Conservation (phyloP, 2,113 vertebrate genomes). For the Oreocharis arfaki region DNA sequence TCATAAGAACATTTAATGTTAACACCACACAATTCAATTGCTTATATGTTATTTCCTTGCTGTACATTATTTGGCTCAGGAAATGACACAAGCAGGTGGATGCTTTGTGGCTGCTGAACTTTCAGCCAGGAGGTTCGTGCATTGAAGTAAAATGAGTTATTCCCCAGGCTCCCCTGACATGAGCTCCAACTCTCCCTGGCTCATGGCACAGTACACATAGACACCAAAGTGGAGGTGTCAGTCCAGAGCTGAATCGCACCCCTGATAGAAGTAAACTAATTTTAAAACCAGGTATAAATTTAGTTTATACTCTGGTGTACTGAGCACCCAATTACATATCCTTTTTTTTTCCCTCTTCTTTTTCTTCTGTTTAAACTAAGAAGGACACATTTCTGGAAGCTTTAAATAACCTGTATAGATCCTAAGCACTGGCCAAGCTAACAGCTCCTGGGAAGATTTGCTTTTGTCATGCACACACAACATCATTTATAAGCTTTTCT, state of each 20-base stretch:
- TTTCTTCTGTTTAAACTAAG: neutral
- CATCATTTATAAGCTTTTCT: neutral
- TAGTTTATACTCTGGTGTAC: neutral
- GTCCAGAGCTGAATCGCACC: neutral
- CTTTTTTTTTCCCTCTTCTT: fast-evolving
- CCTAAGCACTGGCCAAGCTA: neutral
- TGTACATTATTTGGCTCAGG: neutral
- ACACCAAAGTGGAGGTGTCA: neutral
- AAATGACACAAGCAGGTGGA: neutral
- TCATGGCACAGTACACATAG: fast-evolving
- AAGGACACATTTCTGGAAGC: neutral
- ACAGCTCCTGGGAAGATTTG: neutral
- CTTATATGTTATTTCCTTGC: neutral
- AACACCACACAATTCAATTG: neutral
- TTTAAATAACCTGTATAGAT: neutral
- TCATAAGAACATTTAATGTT: neutral
- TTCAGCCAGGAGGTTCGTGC: neutral
- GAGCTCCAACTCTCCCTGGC: fast-evolving
- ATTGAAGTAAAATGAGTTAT: neutral
- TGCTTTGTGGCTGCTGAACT: neutral
- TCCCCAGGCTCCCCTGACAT: neutral
- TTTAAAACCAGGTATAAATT: neutral
- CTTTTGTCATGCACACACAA: neutral
- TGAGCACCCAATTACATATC: fast-evolving
- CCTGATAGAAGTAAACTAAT: neutral